Conservation (phyloP, 2,797 vertebrate species). For the Acomys russatus region DNA sequence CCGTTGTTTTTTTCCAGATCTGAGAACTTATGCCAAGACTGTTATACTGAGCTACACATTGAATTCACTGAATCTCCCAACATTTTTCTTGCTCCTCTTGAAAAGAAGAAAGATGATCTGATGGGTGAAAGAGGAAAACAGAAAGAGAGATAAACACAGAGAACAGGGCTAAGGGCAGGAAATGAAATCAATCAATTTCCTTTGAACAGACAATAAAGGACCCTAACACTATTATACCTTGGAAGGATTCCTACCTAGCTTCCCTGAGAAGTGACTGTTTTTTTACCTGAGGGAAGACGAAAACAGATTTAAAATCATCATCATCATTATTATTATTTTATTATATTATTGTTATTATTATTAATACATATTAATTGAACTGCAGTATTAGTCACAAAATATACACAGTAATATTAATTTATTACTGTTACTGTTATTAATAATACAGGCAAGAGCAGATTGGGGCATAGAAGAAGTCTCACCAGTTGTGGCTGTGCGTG, state of each 20-base stretch:
- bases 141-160: neutral
- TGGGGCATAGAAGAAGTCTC: neutral
- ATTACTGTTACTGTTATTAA: neutral
- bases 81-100: neutral
- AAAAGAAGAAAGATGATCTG: neutral
- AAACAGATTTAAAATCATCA: neutral
- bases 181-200: constrained; percentile 49
- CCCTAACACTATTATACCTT: constrained; percentile 38
- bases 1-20: constrained; percentile 38
- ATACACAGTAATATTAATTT: no score
- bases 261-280: constrained; percentile 34
- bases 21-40: neutral
- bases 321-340: no score
- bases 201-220: constrained; percentile 38
- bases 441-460: neutral
- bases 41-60: constrained; percentile 53
- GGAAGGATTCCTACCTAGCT: constrained; percentile 53
- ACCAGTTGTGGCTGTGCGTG: neutral
- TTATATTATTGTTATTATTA: no score
- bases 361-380: no score
- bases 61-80: constrained; percentile 21
- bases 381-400: no score
- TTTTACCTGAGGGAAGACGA: constrained; percentile 41
- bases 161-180: neutral
- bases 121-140: neutral